Evolutionary conservation across 1,140 invertebrate genomes (phyloP), one percentile per base, ranked within the genome.

Genomic region (Drosophila biarmipes): DNA sequence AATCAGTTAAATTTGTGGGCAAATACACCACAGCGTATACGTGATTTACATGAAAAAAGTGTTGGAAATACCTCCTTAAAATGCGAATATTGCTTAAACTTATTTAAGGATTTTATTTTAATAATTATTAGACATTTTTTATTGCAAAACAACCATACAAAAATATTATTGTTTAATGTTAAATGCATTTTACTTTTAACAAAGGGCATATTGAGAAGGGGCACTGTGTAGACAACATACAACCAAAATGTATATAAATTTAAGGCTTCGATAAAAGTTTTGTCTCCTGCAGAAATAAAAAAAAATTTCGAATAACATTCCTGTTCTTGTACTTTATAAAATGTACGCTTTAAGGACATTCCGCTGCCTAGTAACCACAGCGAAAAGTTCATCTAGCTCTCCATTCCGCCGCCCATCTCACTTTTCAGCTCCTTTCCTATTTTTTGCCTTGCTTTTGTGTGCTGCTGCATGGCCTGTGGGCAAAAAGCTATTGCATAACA

Each of bases 401-500:
- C 53, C 0, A 14, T 27, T 29, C 45, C 43, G 4, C 40, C 24
- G 2, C 29, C 27, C 27, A 49, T 46, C 19, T 27, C 34, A 57
- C 40, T 57, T 37, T 59, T 61, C 4, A 10, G 24, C 24, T 29
- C 19, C 6, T 24, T 38, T 62, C 24, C 38, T 34, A 8, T 31
- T 21, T 35, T 4, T 21, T 61, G 21, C 19, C 46, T 38, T 24
- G n/a, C 19, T 62, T 46, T 42, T 49, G 46, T 49, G 27, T 51
- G 42, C 58, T 49, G 29, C 63, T 67, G 63, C 63, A 63, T 66
- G 45, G 35, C 63, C 58, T 17, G 19, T 27, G 63, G 59, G 59
- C 45, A 63, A 66, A 66, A 63, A 63, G 58, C 29, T 40, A 64
- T 67, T 69, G 66, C 66, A 69, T 69, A 68, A 69, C 66, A 69